Evolutionary conservation across 2,888 invertebrate genomes (phyloP), one percentile per base, ranked within the genome.

Genomic region (Bruchidius siliquastri): DNA sequence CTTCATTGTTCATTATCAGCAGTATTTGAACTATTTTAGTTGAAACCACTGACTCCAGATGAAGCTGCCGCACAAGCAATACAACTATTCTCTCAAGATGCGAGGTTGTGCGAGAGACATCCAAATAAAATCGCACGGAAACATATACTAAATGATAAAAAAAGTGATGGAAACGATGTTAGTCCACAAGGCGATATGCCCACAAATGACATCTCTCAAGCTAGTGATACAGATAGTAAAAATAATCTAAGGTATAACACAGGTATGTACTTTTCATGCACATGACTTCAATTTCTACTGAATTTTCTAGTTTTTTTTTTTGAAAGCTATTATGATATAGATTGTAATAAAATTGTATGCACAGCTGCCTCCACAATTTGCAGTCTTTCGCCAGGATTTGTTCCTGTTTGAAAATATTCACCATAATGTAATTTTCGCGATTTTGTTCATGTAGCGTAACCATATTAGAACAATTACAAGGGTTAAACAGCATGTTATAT

Each of bases 1-100:
- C 2, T 4, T 26, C 26, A 26, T 26, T 4, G 8, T 4, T 26
- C 26, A 26, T 26, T 4, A 26, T 26, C 26, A 26, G 8, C 26
- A 4, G 8, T 26, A 26, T 26, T 26, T 26, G 8, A 26, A 26
- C 26, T 13, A 49, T 81, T 83, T 80, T 81, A 93, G 92, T 88
- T 92, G 74, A 89, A 91, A 82, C 91, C 91, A 82, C 88, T 95
- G 81, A 92, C 94, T 75, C 93, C 95, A 76, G 95, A 97, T 88
- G 94, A 96, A 87, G 96, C 97, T 72, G 97, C 97, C 30, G 95
- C 95, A 0, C 92, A 93, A 83, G 97, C 97, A 13, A 92, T 97
- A 79, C 93, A 94, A 82, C 88, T 97, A 76, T 95, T 95, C 84
- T 93, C 93, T 75, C 91, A 93, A 85, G 95, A 96, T 83, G 96